Evolutionary conservation across 2,113 vertebrate genomes (phyloP).

Genomic region (Saguinus imperator): DNA sequence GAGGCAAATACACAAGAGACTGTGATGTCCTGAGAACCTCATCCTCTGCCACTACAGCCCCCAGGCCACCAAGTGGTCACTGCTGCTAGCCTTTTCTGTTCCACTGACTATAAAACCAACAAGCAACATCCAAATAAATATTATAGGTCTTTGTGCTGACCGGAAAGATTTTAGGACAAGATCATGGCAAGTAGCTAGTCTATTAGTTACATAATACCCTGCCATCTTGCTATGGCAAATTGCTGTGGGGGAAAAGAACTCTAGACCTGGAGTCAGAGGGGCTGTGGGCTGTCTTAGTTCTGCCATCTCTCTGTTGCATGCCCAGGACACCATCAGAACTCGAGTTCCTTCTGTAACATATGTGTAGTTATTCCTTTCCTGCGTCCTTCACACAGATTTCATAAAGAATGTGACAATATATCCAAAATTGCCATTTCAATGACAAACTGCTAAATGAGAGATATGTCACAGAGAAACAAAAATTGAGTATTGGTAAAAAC

Average conservation of each 20-base stretch:
- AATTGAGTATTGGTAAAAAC: slow-evolving; percentile 5
- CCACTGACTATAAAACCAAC: neutral
- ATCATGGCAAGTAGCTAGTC: neutral
- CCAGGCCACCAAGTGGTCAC: neutral
- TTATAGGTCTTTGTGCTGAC: neutral
- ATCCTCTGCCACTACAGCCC: neutral
- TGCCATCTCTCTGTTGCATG: neutral
- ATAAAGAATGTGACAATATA: neutral
- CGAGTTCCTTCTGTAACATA: neutral
- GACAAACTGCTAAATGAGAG: slow-evolving; percentile 2
- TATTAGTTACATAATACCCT: neutral
- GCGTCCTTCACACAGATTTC: neutral
- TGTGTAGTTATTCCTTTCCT: neutral
- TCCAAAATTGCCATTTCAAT: neutral
- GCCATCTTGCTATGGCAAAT: neutral
- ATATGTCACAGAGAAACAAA: neutral
- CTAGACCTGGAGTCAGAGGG: neutral
- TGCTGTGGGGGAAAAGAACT: neutral
- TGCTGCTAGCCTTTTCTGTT: neutral
- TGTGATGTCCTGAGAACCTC: neutral
- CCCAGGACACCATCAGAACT: neutral
- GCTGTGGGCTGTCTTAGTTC: neutral
- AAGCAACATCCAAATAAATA: neutral
- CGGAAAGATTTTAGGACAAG: neutral
- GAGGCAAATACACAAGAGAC: neutral